Percentiles rank a stretch among this genome's conserved stretches.
Conservation (phyloP, 2,113 vertebrate species). For the Prochilodus magdalenae region DNA sequence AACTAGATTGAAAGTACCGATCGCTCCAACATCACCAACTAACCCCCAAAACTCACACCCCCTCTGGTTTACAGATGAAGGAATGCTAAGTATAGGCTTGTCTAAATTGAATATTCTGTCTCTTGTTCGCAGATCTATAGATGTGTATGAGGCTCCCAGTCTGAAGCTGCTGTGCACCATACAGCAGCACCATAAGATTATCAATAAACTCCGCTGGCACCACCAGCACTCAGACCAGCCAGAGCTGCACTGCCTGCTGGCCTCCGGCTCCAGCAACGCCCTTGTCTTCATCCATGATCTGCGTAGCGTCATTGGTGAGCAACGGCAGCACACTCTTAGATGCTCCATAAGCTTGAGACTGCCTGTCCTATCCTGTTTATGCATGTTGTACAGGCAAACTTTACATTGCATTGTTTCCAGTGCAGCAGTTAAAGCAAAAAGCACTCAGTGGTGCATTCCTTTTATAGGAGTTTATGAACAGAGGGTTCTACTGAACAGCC, state of each 20-base stretch:
- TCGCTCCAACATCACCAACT: neutral
- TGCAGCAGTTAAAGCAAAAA: too few species aligned
- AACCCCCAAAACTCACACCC: too few species aligned
- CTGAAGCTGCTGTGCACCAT: constrained; percentile 88
- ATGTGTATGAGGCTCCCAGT: constrained; percentile 83
- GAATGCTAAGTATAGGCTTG: neutral
- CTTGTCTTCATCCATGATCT: constrained; percentile 90
- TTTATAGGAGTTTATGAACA: too few species aligned
- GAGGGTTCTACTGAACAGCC: too few species aligned
- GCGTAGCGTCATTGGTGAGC: constrained; percentile 78
- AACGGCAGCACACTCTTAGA: neutral
- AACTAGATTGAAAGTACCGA: neutral
- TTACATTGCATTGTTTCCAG: too few species aligned
- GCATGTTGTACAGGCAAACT: too few species aligned
- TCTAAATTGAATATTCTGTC: neutral
- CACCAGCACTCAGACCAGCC: constrained; percentile 78
- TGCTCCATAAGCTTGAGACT: neutral
- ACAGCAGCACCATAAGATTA: constrained; percentile 96
- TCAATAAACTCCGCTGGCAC: constrained; percentile 91
- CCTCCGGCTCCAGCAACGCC: constrained; percentile 93
- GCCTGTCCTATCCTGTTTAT: too few species aligned
- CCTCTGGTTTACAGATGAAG: neutral
- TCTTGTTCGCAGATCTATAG: constrained; percentile 81
- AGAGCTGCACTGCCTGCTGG: constrained; percentile 83
- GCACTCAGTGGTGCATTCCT: too few species aligned